A percentile compares a stretch with the other conserved stretches of the same genome.
phyloP scores from a whole-genome alignment of 2,797 vertebrate species.

The Danio albolineatus region DNA sequence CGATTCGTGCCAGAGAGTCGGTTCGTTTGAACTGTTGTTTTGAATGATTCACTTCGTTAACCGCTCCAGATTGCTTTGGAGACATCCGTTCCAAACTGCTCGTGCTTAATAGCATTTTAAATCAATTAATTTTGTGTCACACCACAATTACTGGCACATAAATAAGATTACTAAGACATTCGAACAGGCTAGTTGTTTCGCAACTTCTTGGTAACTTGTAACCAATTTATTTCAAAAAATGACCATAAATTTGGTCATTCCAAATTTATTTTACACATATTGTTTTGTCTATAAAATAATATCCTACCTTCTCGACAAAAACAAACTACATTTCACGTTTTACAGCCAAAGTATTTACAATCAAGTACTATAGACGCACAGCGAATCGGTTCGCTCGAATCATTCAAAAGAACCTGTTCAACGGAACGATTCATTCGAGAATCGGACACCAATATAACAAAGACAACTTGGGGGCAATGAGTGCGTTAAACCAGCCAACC shows the following conservation, averaged over 20 bases:
- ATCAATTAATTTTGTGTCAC: no score
- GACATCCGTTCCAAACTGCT: fast-evolving
- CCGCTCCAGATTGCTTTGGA: neutral
- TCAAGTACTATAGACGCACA: neutral
- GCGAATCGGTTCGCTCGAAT: slow-evolving; percentile 11
- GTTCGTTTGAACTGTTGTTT: slow-evolving; percentile 7
- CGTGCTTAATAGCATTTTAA: no score
- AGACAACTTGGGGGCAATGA: slow-evolving; percentile 78
- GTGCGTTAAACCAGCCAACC: slow-evolving; percentile 66
- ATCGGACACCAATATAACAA: slow-evolving; percentile 75
- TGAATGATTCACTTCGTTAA: neutral
- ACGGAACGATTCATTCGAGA: slow-evolving; percentile 27
- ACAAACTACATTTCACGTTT: no score
- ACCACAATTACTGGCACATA: no score
- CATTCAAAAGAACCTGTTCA: neutral
- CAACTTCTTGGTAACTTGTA: no score
- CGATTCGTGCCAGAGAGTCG: slow-evolving; percentile 30
- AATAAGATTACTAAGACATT: no score
- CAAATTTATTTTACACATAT: neutral
- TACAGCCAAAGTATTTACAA: neutral
- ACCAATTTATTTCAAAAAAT: no score
- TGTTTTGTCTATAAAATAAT: no score
- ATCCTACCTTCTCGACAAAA: neutral
- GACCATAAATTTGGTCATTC: no score
- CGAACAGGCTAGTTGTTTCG: no score